Base-by-base conservation (phyloP, 2,113 vertebrate genomes). In the Rhea americana region DNA sequence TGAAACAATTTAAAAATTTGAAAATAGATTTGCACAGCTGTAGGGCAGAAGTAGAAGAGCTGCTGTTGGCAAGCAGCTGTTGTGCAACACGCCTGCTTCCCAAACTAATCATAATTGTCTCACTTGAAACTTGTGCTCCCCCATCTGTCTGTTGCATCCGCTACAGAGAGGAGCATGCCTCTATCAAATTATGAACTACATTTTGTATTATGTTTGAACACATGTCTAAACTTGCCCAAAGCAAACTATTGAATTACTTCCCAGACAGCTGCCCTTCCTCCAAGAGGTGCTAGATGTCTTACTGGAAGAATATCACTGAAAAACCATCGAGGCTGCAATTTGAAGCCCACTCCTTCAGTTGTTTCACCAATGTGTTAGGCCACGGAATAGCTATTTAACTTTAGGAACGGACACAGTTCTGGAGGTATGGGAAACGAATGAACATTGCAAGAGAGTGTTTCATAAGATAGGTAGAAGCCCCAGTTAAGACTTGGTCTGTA, bases 111-210 rank as follows among this genome's bases (percentile, higher is more conserved):
- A 4, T 80, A 82, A 94, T 86, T 81, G 70, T 90, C 72, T 95
- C 91, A 92, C 85, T 91, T 77, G 95, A 94, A 96, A 83, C 96
- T 88, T 94, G 93, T 95, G 95, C 96, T 96, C 95, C 94, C 91
- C 90, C 93, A 94, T 96, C 93, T 96, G 94, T 95, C 87, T 87
- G 93, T 77, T 96, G 78, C 66, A 95, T 95, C 93, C 0, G 19
- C 85, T 92, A 93, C 95, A 91, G 79, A 92, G 66, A 85, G 79
- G 87, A 89, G 62, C 32, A 51, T 0, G 16, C 43, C 71, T 70
- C 81, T 80, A 47, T 61, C 72, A 88, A 87, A 91, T 93, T 61
- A 92, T 86, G 79, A 95, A 75, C 87, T 93, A 77, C 76, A 81
- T 86, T 93, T 90, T 87, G 43, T 75, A 56, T 81, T 85, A 77